These are phyloP conservation scores for Lepidotrigona ventralis DNA, from an alignment of 1,140 invertebrate genomes.

Conservation along the genomic window DNA sequence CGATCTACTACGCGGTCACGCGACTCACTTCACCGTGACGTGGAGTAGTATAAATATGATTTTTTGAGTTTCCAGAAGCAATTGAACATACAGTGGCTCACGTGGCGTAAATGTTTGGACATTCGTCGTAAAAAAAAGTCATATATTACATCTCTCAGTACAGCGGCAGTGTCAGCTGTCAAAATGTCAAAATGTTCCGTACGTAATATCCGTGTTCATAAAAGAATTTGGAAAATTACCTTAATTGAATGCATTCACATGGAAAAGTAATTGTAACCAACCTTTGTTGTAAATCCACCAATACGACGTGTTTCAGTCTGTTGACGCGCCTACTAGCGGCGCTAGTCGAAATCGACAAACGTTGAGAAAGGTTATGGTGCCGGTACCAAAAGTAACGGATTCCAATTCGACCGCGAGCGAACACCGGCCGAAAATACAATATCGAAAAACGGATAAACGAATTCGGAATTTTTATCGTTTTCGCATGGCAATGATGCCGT, in stretches of 20 bases:
- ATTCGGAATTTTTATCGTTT: neutral
- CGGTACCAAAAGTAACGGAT: slow-evolving; percentile 1
- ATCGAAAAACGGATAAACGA: neutral
- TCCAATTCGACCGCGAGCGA: neutral
- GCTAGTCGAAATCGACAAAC: slow-evolving; percentile 23
- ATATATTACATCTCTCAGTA: too few species aligned
- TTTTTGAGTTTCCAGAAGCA: neutral
- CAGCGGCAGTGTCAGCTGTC: too few species aligned
- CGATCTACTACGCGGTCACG: neutral
- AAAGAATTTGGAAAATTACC: neutral
- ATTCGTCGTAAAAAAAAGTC: too few species aligned
- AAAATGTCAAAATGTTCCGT: too few species aligned
- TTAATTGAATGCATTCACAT: neutral
- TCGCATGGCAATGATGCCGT: neutral
- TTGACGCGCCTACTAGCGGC: neutral
- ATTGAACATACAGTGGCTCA: neutral
- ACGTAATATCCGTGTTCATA: too few species aligned
- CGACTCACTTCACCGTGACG: neutral
- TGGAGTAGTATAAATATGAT: neutral
- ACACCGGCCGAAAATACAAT: neutral
- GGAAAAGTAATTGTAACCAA: neutral
- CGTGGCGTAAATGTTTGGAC: neutral
- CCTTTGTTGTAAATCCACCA: neutral
- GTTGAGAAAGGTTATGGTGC: slow-evolving; percentile 36
- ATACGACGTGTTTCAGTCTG: neutral